Conservation (phyloP, 37 sponge, comb jelly and placozoan genomes). For the Corticium candelabrum region DNA sequence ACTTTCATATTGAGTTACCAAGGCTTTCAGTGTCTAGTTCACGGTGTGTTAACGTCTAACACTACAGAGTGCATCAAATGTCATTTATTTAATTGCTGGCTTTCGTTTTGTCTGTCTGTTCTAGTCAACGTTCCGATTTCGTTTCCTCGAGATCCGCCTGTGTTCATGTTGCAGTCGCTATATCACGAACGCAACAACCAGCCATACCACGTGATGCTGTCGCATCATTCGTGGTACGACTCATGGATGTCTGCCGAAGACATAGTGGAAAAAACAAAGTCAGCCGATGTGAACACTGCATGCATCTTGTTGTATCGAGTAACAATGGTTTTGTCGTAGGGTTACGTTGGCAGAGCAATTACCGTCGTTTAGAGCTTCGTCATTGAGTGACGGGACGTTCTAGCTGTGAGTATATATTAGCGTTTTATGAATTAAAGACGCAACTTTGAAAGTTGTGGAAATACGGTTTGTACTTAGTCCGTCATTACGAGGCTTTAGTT, state of each 20-base stretch:
- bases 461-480: too few relatives aligned
- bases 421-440: too few relatives aligned
- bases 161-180: slow-evolving; percentile 35
- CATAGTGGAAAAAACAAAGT: slow-evolving; percentile 48
- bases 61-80: too few relatives aligned
- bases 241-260: slow-evolving; percentile 60
- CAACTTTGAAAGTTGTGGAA: too few relatives aligned
- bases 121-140: slow-evolving; percentile 42
- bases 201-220: slow-evolving; percentile 25
- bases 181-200: slow-evolving; percentile 41
- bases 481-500: too few relatives aligned
- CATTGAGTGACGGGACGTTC: not conserved
- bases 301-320: too few relatives aligned
- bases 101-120: slow-evolving; percentile 6
- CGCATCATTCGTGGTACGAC: slow-evolving; percentile 56
- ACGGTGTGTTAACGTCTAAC: slow-evolving; percentile 17
- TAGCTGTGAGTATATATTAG: too few relatives aligned
- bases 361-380: not conserved
- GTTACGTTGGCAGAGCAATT: too few relatives aligned
- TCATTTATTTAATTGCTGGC: not conserved
- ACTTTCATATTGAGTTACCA: slow-evolving; percentile 54
- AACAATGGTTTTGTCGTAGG: too few relatives aligned
- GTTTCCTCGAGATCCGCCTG: slow-evolving; percentile 47
- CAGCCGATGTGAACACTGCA: too few relatives aligned
- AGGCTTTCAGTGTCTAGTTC: slow-evolving; percentile 44